These are phyloP conservation scores for Drosophila lacertosa DNA, from an alignment of 1,140 invertebrate species.

Conservation along the genomic window DNA sequence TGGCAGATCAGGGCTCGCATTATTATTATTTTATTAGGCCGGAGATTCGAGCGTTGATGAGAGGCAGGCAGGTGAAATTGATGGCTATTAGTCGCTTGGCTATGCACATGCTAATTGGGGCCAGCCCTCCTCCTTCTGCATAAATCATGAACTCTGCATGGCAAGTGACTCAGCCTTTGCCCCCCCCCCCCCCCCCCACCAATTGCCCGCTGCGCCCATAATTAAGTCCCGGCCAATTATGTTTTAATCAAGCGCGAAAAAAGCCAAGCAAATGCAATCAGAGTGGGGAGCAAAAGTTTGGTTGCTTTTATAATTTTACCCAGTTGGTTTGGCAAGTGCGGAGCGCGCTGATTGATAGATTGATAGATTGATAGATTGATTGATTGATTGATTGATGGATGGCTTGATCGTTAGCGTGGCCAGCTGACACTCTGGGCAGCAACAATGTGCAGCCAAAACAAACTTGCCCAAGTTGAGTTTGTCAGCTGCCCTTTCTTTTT, in stretches of 20 bases:
- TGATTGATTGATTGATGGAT: conserved; percentile 58
- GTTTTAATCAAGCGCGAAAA: conserved; percentile 22
- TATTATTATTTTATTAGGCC: conserved; percentile 35
- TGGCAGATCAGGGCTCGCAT: background rate
- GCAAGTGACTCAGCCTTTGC: background rate
- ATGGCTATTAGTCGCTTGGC: background rate
- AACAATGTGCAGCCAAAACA: conserved; percentile 7
- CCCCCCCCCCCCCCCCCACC: too few species aligned
- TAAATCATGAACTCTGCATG: conserved; percentile 38
- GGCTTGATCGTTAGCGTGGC: conserved; percentile 61
- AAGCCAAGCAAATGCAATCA: conserved; percentile 13
- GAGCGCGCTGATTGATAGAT: conserved; percentile 71
- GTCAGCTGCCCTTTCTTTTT: conserved; percentile 15
- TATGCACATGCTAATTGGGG: conserved; percentile 22
- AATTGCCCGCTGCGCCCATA: too few species aligned
- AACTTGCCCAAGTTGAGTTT: conserved; percentile 25
- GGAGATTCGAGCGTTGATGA: conserved; percentile 11
- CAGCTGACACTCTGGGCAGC: conserved; percentile 20
- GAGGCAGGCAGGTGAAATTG: background rate
- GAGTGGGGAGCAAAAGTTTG: background rate
- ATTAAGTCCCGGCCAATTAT: conserved; percentile 33
- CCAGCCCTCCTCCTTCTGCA: too few species aligned
- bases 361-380: conserved; percentile 53
- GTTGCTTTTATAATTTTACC: conserved; percentile 31
- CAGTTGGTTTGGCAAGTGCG: conserved; percentile 23